Evolutionary conservation across 2,797 vertebrate species (phyloP), one percentile per base, ranked within the genome.

Genomic region (Perodicticus potto): DNA sequence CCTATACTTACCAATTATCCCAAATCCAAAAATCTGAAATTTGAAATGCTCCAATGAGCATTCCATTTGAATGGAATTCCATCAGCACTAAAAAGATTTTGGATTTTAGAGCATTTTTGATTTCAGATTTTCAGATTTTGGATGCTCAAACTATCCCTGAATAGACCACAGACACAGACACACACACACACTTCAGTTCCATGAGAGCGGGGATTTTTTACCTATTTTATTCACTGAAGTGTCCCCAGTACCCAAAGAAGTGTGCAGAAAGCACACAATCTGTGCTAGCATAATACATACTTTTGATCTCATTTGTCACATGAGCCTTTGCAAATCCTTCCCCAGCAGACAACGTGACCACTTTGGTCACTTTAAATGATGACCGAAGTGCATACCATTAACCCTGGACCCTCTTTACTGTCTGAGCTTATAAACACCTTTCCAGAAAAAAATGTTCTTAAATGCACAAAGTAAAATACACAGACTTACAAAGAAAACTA

Each of bases 381-480:
- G 49, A 5, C 57, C 45, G 4, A 83, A 81, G 14, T 45, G 45
- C 9, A 1, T 34, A 72, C 29, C 49, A 29, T 57, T 78, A 49
- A 59, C 20, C n/a, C 57, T 72, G 25, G n/a, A 57, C 9, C 45
- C 17, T 49, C 22, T 49, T 72, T 32, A 8, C 59, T 95, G 19
- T 67, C 74, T 81, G 59, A 86, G 34, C 8, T 40, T 89, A 43
- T 78, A 17, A 20, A 25, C 7, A 45, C n/a, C 70, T 59, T 22
- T 20, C 93, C n/a, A 49, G 34, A 72, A 37, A 81, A 81, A 63
- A 40, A 7, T 14, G 13, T 34, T 78, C 90, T 89, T 53, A 93
- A 78, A 59, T 77, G 29, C 25, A 32, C 53, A n/a, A 84, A 88
- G 13, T 70, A 93, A 84, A 96, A 85, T 72, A 73, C 5, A 43